These are phyloP conservation scores for Brenthis hecate DNA, from an alignment of 2,888 invertebrate species.

Conservation along the genomic window DNA sequence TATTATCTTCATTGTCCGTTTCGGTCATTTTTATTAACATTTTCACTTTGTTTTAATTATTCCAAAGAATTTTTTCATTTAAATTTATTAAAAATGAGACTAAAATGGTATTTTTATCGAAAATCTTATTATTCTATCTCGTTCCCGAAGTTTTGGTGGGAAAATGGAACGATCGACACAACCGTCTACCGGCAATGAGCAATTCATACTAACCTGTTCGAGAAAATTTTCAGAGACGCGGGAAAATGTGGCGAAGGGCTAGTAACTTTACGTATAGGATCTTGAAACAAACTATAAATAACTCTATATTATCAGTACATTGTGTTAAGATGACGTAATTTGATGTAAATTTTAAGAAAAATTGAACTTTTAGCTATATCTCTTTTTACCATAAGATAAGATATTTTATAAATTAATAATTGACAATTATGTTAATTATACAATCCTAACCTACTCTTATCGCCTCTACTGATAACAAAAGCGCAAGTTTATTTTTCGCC, in stretches of 20 bases:
- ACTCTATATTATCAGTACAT: no score
- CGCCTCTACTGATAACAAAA: no score
- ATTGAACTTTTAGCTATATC: no score
- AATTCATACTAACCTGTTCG: conserved; percentile 38
- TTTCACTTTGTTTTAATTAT: conserved; percentile 1
- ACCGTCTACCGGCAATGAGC: conserved; percentile 32
- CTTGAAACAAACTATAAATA: no score
- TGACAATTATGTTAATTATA: no score
- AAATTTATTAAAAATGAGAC: background rate
- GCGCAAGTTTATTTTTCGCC: no score
- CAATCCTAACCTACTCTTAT: no score
- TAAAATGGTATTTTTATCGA: background rate
- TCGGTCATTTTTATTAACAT: conserved; percentile 23
- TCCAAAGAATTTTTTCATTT: background rate
- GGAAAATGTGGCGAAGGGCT: conserved; percentile 13
- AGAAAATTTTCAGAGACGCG: background rate
- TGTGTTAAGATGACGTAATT: no score
- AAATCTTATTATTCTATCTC: background rate
- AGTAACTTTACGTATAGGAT: no score
- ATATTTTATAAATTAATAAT: no score
- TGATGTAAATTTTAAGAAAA: no score
- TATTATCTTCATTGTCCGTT: conserved; percentile 33
- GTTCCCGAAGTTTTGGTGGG: conserved; percentile 38
- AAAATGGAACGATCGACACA: conserved; percentile 27
- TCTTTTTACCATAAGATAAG: no score